A percentile compares a stretch with the other conserved stretches of the same genome.
Conservation (phyloP, 1,140 invertebrate genomes). For the Helicorthomorpha holstii region DNA sequence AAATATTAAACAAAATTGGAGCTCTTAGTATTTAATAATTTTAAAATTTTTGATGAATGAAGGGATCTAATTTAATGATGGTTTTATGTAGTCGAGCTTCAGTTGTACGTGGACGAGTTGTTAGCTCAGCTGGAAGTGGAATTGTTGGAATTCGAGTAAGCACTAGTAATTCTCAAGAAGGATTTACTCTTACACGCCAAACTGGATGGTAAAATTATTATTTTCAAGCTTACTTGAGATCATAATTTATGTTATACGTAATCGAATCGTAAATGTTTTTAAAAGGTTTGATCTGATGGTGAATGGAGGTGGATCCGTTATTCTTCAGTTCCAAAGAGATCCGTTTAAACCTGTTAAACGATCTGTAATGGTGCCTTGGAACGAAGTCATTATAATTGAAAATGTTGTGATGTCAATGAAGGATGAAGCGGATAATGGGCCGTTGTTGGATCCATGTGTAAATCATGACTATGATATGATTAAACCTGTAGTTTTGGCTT, state of each 20-base stretch:
- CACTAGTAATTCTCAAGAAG: slow-evolving; percentile 63
- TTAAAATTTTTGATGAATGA: slow-evolving; percentile 31
- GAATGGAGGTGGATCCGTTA: slow-evolving; percentile 90
- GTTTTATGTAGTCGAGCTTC: slow-evolving; percentile 65
- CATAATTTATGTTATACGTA: background rate
- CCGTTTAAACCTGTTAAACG: slow-evolving; percentile 78
- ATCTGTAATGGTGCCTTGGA: slow-evolving; percentile 90
- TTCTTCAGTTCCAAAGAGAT: slow-evolving; percentile 77
- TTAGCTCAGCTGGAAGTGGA: slow-evolving; percentile 74
- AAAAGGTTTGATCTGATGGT: slow-evolving; percentile 88
- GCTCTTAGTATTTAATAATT: slow-evolving; percentile 1
- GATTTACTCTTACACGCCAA: slow-evolving; percentile 68
- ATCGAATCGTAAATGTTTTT: background rate
- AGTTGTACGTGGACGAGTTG: slow-evolving; percentile 82
- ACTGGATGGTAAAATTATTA: slow-evolving; percentile 27
- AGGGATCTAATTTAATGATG: background rate
- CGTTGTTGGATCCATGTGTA: slow-evolving; percentile 46
- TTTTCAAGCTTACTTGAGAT: background rate
- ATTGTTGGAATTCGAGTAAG: slow-evolving; percentile 86
- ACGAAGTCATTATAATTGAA: slow-evolving; percentile 84
- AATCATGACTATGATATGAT: slow-evolving; percentile 84
- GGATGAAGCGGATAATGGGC: slow-evolving; percentile 43
- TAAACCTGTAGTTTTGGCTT: slow-evolving; percentile 83
- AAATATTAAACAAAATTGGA: slow-evolving; percentile 26
- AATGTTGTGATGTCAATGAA: slow-evolving; percentile 66